These are phyloP conservation scores for Euura saliciscinereae DNA, from an alignment of 1,140 invertebrate species.

Conservation along the genomic window DNA sequence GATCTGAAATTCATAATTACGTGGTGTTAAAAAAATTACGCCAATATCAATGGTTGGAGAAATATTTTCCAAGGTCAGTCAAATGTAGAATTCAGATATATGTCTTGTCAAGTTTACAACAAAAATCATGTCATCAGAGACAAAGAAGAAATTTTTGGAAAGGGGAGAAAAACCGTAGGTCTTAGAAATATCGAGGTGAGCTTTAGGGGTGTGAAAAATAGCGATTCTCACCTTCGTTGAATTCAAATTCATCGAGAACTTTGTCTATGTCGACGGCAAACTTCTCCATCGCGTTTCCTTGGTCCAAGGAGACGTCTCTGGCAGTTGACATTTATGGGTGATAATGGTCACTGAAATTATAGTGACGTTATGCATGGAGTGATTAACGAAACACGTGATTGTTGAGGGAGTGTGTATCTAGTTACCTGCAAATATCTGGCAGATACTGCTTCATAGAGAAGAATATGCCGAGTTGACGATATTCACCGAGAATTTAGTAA, in stretches of 20 bases:
- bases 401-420: background rate
- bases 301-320: background rate
- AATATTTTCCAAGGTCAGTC: too few species aligned
- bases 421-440: background rate
- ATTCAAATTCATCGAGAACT: conserved; percentile 87
- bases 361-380: background rate
- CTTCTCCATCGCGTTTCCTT: conserved; percentile 65
- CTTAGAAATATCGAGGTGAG: too few species aligned
- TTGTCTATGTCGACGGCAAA: conserved; percentile 84
- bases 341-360: background rate
- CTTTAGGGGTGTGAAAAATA: too few species aligned
- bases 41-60: too few species aligned
- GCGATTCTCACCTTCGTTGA: conserved; percentile 66
- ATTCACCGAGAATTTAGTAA: background rate
- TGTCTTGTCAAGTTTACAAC: too few species aligned
- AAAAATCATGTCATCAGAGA: background rate
- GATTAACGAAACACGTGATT: background rate
- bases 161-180: too few species aligned
- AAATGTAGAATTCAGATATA: too few species aligned
- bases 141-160: too few species aligned
- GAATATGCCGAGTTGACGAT: background rate
- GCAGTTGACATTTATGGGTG: background rate
- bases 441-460: background rate
- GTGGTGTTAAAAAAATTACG: too few species aligned
- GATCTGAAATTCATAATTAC: conserved; percentile 34